Base-by-base conservation (phyloP, 2,888 invertebrate species). In the Lasius fuliginosus region DNA sequence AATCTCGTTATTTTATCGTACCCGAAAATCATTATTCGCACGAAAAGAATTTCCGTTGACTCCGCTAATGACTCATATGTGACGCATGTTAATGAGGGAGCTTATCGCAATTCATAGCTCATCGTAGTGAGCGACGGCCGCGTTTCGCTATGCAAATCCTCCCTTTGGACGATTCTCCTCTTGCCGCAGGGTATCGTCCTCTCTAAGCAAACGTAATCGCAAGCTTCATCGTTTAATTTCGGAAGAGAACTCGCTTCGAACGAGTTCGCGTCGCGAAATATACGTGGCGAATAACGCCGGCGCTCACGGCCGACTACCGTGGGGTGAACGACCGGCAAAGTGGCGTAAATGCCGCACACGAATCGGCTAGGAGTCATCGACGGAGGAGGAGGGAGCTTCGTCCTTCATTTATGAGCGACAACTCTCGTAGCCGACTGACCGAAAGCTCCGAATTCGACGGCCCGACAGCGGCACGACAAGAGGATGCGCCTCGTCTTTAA, bases 301-400 rank as follows among this genome's bases (percentile, higher is more conserved):
- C 83, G 85, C 81, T 83, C 85, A 81, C 77, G 85, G 83, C 79
- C 76, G 79, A 86, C 82, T 85, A 73, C 73, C 85, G 84, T 92
- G 83, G 92, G 94, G 94, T 94, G 93, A 94, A 94, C 90, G 94
- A 93, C 94, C 94, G 92, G 91, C 91, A 93, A 93, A 93, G 92
- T 93, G 91, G 92, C 93, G 91, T 92, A 93, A 91, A 90, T 91
- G 89, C 88, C 85, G 85, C 86, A 71, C 69, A 83, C 85, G 83
- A 85, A 89, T 82, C 64, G 82, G 89, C 84, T 83, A 90, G 85
- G 81, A 89, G 79, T 83, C 82, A 69, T 60, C 58, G 75, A 27
- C 82, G 53, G 64, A 23, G 23, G 23, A 68, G 82, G 79, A 27
- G 73, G 58, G 68, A 62, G 82, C 84, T 76, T 69, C 84, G 83